A percentile compares a stretch with the other conserved stretches of the same genome.
Evolutionary conservation across 2,888 invertebrate species (phyloP).

Genomic region (Agrochola circellaris): DNA sequence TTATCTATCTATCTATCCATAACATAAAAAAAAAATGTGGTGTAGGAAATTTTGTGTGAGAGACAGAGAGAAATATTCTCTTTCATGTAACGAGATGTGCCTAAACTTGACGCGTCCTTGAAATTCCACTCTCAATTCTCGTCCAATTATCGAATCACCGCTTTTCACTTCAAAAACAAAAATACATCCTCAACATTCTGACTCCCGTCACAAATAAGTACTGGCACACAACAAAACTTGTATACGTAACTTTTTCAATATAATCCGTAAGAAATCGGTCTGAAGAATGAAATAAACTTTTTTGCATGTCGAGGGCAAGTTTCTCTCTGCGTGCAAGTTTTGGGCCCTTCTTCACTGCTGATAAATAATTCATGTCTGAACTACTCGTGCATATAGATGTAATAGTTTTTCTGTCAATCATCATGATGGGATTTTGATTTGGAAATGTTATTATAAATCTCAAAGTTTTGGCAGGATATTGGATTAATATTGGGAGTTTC

Average conservation of each 20-base stretch:
- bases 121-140: neutral
- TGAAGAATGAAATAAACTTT: conserved; percentile 55
- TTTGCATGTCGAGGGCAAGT: conserved; percentile 59
- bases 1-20: no score
- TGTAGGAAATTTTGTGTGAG: neutral
- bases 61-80: neutral
- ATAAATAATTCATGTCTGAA: conserved; percentile 65
- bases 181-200: neutral
- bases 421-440: conserved; percentile 20
- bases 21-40: neutral
- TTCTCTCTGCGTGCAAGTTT: conserved; percentile 56
- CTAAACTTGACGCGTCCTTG: neutral
- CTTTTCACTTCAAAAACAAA: neutral
- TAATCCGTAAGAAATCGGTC: conserved; percentile 52
- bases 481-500: neutral
- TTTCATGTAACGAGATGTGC: neutral
- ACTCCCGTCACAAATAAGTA: conserved; percentile 33
- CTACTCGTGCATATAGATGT: conserved; percentile 35
- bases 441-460: neutral
- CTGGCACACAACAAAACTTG: conserved; percentile 38
- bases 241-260: conserved; percentile 47
- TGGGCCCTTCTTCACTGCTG: conserved; percentile 41
- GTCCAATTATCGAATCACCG: neutral
- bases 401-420: conserved; percentile 63
- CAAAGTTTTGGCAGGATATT: conserved; percentile 24